Percentiles rank a stretch among this genome's conserved stretches.
phyloP scores from a whole-genome alignment of 2,888 invertebrate genomes.

The Epirrhoe tristata region DNA sequence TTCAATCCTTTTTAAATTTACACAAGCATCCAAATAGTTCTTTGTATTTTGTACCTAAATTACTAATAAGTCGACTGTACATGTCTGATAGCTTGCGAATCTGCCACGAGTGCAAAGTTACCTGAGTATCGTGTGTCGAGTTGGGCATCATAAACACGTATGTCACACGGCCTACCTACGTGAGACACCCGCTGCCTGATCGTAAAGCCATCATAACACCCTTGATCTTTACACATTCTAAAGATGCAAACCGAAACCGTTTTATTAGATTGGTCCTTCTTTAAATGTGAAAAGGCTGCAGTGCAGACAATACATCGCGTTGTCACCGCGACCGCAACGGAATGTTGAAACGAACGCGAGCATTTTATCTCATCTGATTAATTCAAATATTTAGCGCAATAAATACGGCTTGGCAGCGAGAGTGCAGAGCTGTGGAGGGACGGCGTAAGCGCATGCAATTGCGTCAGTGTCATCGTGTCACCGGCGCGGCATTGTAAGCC shows the following conservation, averaged over 20 bases:
- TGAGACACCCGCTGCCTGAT: conserved; percentile 57
- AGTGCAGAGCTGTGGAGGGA: conserved; percentile 54
- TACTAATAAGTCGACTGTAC: conserved; percentile 72
- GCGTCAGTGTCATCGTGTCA: conserved; percentile 80
- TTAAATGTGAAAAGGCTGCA: conserved; percentile 29
- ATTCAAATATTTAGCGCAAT: conserved; percentile 85
- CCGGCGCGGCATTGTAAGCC: conserved; percentile 73
- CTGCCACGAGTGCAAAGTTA: conserved; percentile 54
- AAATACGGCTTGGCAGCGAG: conserved; percentile 64
- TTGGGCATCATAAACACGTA: conserved; percentile 76
- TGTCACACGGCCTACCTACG: conserved; percentile 74
- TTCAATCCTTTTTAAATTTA: too few relatives aligned
- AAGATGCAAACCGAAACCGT: conserved; percentile 50
- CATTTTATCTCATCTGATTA: conserved; percentile 84
- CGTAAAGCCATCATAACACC: conserved; percentile 74
- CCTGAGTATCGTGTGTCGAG: conserved; percentile 74
- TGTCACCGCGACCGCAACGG: conserved; percentile 82
- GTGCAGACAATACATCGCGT: conserved; percentile 80
- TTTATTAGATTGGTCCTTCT: conserved; percentile 48
- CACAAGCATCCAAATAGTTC: too few relatives aligned
- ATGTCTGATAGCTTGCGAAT: conserved; percentile 69
- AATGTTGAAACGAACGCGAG: conserved; percentile 80
- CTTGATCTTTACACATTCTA: conserved; percentile 48
- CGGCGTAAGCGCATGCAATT: conserved; percentile 75
- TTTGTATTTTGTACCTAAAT: too few relatives aligned